Evolutionary conservation across 64 coral and sea anemone genomes (phyloP).

Genomic region (Anthopleura sola): DNA sequence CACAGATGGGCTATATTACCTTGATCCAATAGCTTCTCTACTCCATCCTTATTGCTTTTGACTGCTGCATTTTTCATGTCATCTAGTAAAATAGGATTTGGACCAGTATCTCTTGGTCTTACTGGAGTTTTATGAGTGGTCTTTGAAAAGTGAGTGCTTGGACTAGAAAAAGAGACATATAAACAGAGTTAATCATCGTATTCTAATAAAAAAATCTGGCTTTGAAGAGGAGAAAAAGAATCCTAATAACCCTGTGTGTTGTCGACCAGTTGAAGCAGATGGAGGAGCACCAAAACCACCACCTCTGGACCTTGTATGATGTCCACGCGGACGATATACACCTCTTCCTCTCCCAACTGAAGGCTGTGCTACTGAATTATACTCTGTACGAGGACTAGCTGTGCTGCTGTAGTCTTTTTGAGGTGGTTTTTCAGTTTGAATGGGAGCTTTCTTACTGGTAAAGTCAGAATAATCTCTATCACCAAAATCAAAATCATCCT

Average conservation of each 20-base stretch:
- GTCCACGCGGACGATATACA: neutral
- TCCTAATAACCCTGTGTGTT: neutral
- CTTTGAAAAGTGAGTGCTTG: neutral
- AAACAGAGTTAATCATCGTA: neutral
- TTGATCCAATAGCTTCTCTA: conserved; percentile 45
- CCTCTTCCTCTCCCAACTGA: conserved; percentile 41
- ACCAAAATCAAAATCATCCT: conserved; percentile 52
- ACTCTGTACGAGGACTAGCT: neutral
- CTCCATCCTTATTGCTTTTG: conserved; percentile 35
- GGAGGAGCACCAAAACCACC: conserved; percentile 18
- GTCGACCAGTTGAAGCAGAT: neutral
- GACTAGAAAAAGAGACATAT: neutral
- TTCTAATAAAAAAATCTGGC: neutral
- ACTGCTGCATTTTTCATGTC: conserved; percentile 43
- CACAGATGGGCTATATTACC: neutral
- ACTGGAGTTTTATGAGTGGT: neutral
- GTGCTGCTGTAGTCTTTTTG: neutral
- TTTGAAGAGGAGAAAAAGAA: neutral
- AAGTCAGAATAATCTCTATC: neutral
- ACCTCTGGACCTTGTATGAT: conserved; percentile 20
- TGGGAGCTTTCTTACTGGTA: neutral
- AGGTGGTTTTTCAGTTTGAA: neutral
- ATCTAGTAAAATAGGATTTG: conserved; percentile 24
- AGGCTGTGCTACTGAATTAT: neutral
- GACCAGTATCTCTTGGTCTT: neutral